Evolutionary conservation across 1,140 invertebrate genomes (phyloP).

Genomic region (Platyura marginata): DNA sequence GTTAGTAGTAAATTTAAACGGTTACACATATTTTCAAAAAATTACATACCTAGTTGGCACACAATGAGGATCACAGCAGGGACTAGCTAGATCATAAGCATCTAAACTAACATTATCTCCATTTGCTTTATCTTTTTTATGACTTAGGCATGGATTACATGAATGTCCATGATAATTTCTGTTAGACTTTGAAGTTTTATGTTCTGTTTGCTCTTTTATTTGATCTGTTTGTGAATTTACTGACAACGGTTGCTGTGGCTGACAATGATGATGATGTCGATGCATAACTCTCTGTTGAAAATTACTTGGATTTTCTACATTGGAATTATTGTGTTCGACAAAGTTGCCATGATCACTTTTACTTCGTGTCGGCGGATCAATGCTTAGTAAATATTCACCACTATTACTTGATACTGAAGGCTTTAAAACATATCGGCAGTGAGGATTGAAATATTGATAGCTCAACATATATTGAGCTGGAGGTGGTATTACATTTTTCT

Average conservation of each 20-base stretch:
- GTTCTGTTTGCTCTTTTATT: conserved; percentile 5
- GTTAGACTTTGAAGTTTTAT: conserved; percentile 10
- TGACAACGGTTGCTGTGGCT: conserved; percentile 10
- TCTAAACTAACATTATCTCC: conserved; percentile 55
- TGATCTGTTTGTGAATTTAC: background rate
- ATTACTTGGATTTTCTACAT: background rate
- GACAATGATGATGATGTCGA: conserved; percentile 19
- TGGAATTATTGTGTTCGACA: background rate
- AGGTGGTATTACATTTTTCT: conserved; percentile 26
- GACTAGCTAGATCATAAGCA: conserved; percentile 64
- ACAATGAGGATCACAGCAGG: conserved; percentile 66
- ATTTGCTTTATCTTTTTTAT: conserved; percentile 19
- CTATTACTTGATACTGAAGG: conserved; percentile 31
- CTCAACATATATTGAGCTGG: conserved; percentile 38
- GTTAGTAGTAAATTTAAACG: background rate
- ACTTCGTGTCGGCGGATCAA: conserved; percentile 38
- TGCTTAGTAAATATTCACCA: conserved; percentile 46
- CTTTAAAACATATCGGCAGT: conserved; percentile 44
- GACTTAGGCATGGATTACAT: conserved; percentile 50
- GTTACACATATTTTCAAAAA: too few relatives aligned
- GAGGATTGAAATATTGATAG: conserved; percentile 48
- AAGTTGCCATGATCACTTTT: conserved; percentile 33
- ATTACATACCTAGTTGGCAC: conserved; percentile 38
- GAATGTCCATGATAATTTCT: conserved; percentile 34
- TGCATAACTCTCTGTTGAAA: conserved; percentile 15